Evolutionary conservation across 2,888 invertebrate genomes (phyloP).

Genomic region (Ichneumoninae sp.): DNA sequence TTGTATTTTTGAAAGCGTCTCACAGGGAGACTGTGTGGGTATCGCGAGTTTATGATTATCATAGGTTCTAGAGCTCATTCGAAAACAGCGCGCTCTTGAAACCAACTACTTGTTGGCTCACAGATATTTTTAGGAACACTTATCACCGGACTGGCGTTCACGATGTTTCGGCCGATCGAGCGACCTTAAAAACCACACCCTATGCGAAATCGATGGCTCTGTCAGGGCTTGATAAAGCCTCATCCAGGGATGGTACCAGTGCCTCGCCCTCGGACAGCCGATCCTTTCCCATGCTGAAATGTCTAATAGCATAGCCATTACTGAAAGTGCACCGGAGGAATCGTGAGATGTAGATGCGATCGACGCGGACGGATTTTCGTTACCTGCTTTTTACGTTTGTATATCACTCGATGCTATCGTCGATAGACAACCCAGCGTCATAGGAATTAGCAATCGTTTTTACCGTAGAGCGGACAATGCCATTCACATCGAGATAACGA

Average conservation of each 20-base stretch:
- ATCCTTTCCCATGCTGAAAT: constrained; percentile 34
- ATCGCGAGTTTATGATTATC: constrained; percentile 2
- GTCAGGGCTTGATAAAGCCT: constrained; percentile 37
- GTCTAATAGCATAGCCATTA: constrained; percentile 37
- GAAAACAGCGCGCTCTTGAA: neutral
- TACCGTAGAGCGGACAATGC: neutral
- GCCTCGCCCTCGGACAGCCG: constrained; percentile 49
- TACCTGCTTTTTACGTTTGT: constrained; percentile 18
- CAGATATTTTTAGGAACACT: constrained; percentile 31
- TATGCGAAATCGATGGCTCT: constrained; percentile 29
- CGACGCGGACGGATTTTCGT: constrained; percentile 39
- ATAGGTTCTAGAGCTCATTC: neutral
- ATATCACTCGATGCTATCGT: constrained; percentile 10
- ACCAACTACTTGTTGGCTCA: neutral
- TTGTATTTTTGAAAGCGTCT: constrained; percentile 4
- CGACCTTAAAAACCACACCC: constrained; percentile 60
- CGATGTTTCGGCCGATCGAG: constrained; percentile 44
- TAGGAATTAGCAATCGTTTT: constrained; percentile 50
- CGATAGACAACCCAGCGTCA: constrained; percentile 21
- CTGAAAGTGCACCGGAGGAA: constrained; percentile 31
- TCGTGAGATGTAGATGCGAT: constrained; percentile 7
- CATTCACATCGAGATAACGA: constrained; percentile 32
- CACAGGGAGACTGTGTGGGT: neutral
- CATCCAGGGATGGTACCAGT: constrained; percentile 4
- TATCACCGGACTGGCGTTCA: neutral